Evolutionary conservation across 2,888 invertebrate species (phyloP), one percentile per base, ranked within the genome.

Genomic region (Trichopria drosophilae): DNA sequence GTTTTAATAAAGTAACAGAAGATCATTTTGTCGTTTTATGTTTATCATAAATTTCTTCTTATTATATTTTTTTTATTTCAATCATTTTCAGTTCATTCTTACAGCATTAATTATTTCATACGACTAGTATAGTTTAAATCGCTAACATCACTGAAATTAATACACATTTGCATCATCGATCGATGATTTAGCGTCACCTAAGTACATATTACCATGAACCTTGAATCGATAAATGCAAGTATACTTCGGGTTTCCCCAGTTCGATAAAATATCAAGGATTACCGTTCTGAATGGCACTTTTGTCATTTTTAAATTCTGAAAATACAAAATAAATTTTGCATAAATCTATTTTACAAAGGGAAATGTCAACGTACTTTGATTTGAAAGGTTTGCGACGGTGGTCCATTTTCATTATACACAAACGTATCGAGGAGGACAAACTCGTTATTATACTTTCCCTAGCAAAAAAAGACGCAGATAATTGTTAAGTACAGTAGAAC

Each of bases 211-310:
- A 12, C 69, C 70, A 45, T 70, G 68, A 32, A 71, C 66, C 58
- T 60, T 66, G 35, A 71, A 66, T 50, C 68, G 57, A 36, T 71
- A 70, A 18, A 71, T 57, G 35, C 71, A 71, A 1, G 70, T 71
- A 31, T 67, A 70, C 10, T 65, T 49, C 1, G 57, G 52, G 58
- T 70, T 62, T 3, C 68, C 68, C 67, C 67, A 70, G 32, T 71
- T 71, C 1, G 69, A 69, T 18, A 62, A 18, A 32, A 71, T 58
- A 42, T 67, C 64, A 6, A 71, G 35, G 26, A 66, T 61, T 12
- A 71, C 44, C 50, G 46, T 57, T 44, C 65, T 60, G 3, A 67
- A 53, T 10, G 68, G 63, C 6, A 48, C 40, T 1, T 53, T 36
- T 39, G 53, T 55, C 16, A 61, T 47, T 24, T 62, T 53, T 6